Conservation (phyloP, 2,113 vertebrate species). For the Heloderma charlesbogerti region DNA sequence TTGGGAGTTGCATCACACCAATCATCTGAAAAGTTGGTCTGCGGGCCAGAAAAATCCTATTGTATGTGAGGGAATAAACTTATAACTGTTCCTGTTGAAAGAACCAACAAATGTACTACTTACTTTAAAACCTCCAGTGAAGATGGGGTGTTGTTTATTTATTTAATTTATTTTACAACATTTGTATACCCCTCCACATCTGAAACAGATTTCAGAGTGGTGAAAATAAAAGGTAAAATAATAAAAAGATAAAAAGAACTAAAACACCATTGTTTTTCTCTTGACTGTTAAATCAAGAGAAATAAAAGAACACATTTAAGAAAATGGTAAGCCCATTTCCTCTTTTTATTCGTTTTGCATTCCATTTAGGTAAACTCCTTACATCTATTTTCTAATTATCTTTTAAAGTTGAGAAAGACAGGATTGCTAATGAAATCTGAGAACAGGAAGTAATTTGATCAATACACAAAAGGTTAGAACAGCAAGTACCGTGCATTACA, state of each 20-base stretch:
- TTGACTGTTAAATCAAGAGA: not conserved
- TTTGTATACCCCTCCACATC: no score
- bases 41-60: not conserved
- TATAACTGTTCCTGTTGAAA: not conserved
- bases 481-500: conserved; percentile 15
- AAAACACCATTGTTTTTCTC: no score
- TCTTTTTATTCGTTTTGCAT: not conserved
- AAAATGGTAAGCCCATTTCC: not conserved
- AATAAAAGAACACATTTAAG: conserved; percentile 21
- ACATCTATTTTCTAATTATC: conserved; percentile 23
- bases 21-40: not conserved
- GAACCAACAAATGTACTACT: not conserved
- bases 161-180: no score
- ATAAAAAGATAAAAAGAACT: no score
- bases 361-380: not conserved
- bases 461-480: conserved; percentile 26
- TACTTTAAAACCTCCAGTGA: not conserved
- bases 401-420: conserved; percentile 34
- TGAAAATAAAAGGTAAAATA: no score
- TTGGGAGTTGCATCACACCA: not conserved
- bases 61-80: not conserved
- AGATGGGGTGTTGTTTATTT: no score
- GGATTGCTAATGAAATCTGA: conserved; percentile 24
- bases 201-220: no score
- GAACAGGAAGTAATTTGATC: conserved; percentile 30